Percentiles rank a stretch among this genome's conserved stretches.
Conservation (phyloP, 2,888 invertebrate species). For the Cheilosia grossa region DNA sequence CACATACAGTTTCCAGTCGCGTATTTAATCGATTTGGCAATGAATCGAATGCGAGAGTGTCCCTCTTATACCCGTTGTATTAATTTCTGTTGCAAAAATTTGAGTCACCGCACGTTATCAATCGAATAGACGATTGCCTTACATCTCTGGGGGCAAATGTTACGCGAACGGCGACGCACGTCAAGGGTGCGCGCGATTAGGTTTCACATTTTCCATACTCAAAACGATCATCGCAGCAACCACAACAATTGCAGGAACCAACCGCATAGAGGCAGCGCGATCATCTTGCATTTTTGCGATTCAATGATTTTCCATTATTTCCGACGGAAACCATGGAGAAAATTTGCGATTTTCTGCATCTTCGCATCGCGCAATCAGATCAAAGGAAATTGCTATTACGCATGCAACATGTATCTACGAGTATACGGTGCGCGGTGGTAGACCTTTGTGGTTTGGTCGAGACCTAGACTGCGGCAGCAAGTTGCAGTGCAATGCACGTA, state of each 20-base stretch:
- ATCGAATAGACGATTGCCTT: background rate
- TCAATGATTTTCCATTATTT: slow-evolving; percentile 51
- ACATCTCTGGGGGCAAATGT: slow-evolving; percentile 21
- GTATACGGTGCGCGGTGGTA: slow-evolving; percentile 9
- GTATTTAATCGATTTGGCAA: slow-evolving; percentile 57
- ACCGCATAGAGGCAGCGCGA: slow-evolving; percentile 12
- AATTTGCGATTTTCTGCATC: slow-evolving; percentile 58
- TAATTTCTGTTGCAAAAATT: slow-evolving; percentile 6
- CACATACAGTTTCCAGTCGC: slow-evolving; percentile 15
- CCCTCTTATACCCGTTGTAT: background rate
- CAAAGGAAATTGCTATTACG: slow-evolving; percentile 57
- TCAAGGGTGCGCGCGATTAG: slow-evolving; percentile 39
- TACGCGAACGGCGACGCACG: slow-evolving; percentile 23
- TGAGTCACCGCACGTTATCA: slow-evolving; percentile 32
- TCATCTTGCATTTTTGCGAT: slow-evolving; percentile 41
- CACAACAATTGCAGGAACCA: slow-evolving; percentile 7
- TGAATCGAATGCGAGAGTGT: slow-evolving; percentile 36
- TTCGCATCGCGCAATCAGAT: slow-evolving; percentile 48
- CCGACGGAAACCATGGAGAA: slow-evolving; percentile 45
- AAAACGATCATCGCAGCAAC: background rate
- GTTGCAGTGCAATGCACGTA: slow-evolving; percentile 42
- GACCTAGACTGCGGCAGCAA: slow-evolving; percentile 40
- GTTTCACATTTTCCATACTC: slow-evolving; percentile 30
- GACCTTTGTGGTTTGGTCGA: slow-evolving; percentile 52
- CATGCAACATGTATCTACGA: slow-evolving; percentile 45